Conservation (phyloP, 1,140 invertebrate genomes). For the Spodoptera litura region DNA sequence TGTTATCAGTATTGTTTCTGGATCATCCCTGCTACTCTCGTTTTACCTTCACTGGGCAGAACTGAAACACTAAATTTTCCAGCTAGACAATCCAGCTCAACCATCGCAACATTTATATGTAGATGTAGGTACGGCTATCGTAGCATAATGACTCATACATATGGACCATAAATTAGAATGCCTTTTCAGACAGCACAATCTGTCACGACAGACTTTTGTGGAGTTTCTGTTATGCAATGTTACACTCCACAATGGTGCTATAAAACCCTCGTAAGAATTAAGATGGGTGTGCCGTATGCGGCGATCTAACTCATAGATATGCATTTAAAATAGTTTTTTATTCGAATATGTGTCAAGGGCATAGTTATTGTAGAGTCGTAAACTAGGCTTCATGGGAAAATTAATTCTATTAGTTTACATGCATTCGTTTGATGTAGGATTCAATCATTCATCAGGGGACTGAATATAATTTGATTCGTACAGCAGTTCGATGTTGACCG, state of each 20-base stretch:
- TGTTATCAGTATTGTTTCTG: too few relatives aligned
- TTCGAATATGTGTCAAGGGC: constrained; percentile 73
- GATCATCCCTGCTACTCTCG: too few relatives aligned
- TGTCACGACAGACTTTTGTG: constrained; percentile 50
- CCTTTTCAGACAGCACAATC: constrained; percentile 53
- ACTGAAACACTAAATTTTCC: background rate
- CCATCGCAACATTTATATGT: constrained; percentile 14
- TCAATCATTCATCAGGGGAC: constrained; percentile 56
- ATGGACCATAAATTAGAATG: constrained; percentile 47
- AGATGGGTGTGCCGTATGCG: constrained; percentile 64
- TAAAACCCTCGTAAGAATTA: constrained; percentile 39
- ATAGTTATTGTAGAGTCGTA: constrained; percentile 54
- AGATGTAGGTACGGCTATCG: background rate
- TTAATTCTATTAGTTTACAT: constrained; percentile 74
- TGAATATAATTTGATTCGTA: background rate
- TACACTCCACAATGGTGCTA: constrained; percentile 36
- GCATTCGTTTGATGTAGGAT: constrained; percentile 36
- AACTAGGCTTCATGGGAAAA: constrained; percentile 70
- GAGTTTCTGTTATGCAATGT: constrained; percentile 50
- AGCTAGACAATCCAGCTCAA: constrained; percentile 24
- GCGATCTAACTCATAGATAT: constrained; percentile 55
- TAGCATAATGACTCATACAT: constrained; percentile 43
- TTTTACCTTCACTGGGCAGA: too few relatives aligned
- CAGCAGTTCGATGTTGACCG: constrained; percentile 15
- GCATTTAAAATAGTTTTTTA: constrained; percentile 59